Percentiles rank a stretch among this genome's conserved stretches.
Conservation (phyloP, 1,140 invertebrate genomes). For the Glossosoma conforme region DNA sequence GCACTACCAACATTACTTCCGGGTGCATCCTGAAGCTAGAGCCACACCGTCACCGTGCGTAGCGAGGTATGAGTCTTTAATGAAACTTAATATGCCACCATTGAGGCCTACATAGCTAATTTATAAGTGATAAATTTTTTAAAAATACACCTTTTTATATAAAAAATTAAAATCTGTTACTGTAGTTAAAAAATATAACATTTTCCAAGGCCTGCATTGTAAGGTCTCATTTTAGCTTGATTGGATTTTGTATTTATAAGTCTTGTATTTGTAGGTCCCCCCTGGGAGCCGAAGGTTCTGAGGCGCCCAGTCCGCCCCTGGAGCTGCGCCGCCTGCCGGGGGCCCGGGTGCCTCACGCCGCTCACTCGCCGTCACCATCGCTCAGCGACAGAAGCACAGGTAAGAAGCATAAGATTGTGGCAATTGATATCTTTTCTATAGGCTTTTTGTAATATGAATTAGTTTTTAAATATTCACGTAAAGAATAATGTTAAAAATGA, state of each 20-base stretch:
- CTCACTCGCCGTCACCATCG: slow-evolving; percentile 51
- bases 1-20: slow-evolving; percentile 71
- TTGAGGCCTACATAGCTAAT: too few relatives aligned
- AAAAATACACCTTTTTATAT: too few relatives aligned
- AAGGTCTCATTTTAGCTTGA: too few relatives aligned
- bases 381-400: slow-evolving; percentile 72
- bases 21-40: slow-evolving; percentile 58
- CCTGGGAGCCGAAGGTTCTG: slow-evolving; percentile 57
- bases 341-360: slow-evolving; percentile 40
- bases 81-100: too few relatives aligned
- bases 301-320: slow-evolving; percentile 65
- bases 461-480: too few relatives aligned
- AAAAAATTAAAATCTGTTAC: too few relatives aligned
- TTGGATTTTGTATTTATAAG: too few relatives aligned
- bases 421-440: neutral
- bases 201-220: too few relatives aligned
- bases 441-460: too few relatives aligned
- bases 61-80: slow-evolving; percentile 37
- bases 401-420: slow-evolving; percentile 35
- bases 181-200: too few relatives aligned
- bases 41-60: slow-evolving; percentile 49
- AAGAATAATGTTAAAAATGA: too few relatives aligned
- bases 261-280: slow-evolving; percentile 41
- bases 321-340: slow-evolving; percentile 60
- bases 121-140: too few relatives aligned